Conservation (phyloP, 1,140 invertebrate genomes). For the Matsumurasca onukii region DNA sequence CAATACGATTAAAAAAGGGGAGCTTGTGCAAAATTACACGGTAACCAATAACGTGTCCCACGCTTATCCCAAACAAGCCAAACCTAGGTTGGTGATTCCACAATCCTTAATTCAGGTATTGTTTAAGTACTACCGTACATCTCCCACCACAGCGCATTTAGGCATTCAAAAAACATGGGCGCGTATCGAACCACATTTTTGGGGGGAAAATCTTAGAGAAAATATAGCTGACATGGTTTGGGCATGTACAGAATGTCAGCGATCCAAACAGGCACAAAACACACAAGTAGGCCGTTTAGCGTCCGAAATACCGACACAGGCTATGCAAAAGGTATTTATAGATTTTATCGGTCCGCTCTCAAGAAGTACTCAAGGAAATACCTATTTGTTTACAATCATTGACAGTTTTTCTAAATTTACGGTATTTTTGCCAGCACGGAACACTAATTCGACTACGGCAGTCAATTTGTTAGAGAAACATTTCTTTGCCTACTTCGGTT, state of each 20-base stretch:
- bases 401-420: conserved; percentile 20
- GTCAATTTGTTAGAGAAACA: neutral
- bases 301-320: neutral
- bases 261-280: conserved; percentile 14
- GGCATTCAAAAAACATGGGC: conserved; percentile 12
- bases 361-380: neutral
- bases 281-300: neutral
- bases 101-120: too few species aligned
- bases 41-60: too few species aligned
- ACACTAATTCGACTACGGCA: neutral
- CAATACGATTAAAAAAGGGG: neutral
- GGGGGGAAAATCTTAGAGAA: neutral
- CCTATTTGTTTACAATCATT: neutral
- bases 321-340: conserved; percentile 13
- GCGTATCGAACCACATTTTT: neutral
- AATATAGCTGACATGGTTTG: neutral
- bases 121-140: conserved; percentile 10
- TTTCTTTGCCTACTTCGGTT: conserved; percentile 14
- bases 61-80: too few species aligned
- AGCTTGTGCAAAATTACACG: too few species aligned
- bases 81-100: too few species aligned
- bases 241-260: neutral
- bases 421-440: neutral
- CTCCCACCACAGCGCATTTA: neutral
- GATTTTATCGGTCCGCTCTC: neutral